A percentile compares a stretch with the other conserved stretches of the same genome.
phyloP scores from a whole-genome alignment of 1,140 invertebrate genomes.

The Drosophila bifasciata region DNA sequence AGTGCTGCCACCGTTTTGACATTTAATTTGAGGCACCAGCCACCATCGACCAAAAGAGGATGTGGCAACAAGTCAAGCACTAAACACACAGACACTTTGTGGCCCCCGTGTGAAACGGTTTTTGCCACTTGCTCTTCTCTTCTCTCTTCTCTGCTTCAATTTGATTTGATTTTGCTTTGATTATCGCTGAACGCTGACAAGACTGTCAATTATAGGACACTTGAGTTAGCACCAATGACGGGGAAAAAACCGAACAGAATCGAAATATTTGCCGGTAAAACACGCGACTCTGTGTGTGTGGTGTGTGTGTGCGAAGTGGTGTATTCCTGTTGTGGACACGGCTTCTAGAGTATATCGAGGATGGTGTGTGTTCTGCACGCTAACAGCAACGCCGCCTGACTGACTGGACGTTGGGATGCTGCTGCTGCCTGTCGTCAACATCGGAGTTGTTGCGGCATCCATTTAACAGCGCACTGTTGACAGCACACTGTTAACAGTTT shows the following conservation, averaged over 20 bases:
- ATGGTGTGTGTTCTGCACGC: conserved; percentile 70
- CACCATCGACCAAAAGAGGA: background rate
- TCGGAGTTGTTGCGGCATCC: conserved; percentile 10
- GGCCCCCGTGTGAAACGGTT: background rate
- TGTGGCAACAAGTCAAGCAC: conserved; percentile 49
- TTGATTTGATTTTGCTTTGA: conserved; percentile 29
- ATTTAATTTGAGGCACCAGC: conserved; percentile 4
- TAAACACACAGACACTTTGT: conserved; percentile 33
- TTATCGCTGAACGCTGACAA: conserved; percentile 8
- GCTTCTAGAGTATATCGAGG: conserved; percentile 12
- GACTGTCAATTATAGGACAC: conserved; percentile 49
- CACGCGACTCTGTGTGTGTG: conserved; percentile 24
- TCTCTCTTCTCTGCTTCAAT: background rate
- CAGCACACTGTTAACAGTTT: conserved; percentile 32
- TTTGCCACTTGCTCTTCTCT: background rate
- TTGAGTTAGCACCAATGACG: conserved; percentile 40
- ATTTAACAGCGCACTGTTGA: background rate
- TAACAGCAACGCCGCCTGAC: conserved; percentile 79
- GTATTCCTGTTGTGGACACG: conserved; percentile 5
- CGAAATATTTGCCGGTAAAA: conserved; percentile 41
- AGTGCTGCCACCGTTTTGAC: conserved; percentile 1
- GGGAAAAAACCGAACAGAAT: conserved; percentile 37
- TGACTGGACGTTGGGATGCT: conserved; percentile 71
- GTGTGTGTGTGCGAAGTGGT: too few species aligned
- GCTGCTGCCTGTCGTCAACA: conserved; percentile 22